Evolutionary conservation across 2,113 vertebrate genomes (phyloP).

Genomic region (Delphinapterus leucas): DNA sequence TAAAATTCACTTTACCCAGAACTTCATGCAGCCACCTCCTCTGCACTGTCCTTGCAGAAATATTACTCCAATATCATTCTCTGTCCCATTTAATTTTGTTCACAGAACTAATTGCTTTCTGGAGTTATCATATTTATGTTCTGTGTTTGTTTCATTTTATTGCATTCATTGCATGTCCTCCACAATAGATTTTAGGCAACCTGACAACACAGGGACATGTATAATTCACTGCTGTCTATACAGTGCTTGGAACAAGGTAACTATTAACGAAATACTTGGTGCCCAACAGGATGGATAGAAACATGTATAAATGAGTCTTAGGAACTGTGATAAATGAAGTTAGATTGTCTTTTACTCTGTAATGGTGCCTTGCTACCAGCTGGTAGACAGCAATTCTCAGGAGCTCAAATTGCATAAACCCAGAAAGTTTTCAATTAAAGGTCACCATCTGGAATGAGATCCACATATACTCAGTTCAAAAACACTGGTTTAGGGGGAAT

Average conservation of each 20-base stretch:
- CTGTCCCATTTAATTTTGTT: neutral
- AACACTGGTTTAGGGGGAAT: neutral
- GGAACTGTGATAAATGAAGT: neutral
- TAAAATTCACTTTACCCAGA: neutral
- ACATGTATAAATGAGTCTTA: neutral
- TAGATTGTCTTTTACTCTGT: conserved; percentile 29
- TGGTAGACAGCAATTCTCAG: conserved; percentile 43
- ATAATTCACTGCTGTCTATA: neutral
- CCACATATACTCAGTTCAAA: conserved; percentile 29
- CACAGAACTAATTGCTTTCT: neutral
- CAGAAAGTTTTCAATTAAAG: conserved; percentile 55
- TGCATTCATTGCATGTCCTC: neutral
- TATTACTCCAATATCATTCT: neutral
- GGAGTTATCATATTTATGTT: neutral
- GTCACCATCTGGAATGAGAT: conserved; percentile 64
- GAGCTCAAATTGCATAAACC: conserved; percentile 49
- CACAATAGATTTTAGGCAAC: neutral
- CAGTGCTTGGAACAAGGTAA: neutral
- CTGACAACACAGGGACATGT: neutral
- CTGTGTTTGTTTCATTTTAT: neutral
- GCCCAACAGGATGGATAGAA: neutral
- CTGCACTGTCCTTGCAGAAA: neutral
- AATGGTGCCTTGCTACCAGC: conserved; percentile 13
- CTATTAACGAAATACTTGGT: neutral
- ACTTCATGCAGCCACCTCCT: neutral